These are phyloP conservation scores for Agrochola lychnidis DNA, from an alignment of 2,888 invertebrate species.

Conservation along the genomic window DNA sequence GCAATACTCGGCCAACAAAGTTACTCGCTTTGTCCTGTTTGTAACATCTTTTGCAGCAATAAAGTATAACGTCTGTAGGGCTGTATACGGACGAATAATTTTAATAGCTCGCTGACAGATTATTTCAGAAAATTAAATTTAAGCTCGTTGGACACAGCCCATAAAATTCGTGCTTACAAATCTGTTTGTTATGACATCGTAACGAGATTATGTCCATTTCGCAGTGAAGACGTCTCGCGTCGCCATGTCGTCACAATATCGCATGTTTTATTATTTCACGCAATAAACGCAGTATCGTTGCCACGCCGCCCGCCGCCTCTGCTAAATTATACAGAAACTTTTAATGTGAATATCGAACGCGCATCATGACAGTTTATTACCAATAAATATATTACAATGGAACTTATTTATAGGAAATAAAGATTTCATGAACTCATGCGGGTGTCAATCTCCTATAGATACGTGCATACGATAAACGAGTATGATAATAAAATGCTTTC, in stretches of 20 bases:
- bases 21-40: constrained; percentile 63
- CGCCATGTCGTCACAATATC: constrained; percentile 85
- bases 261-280: constrained; percentile 88
- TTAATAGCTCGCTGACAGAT: constrained; percentile 89
- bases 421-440: constrained; percentile 80
- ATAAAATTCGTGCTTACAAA: constrained; percentile 91
- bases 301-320: constrained; percentile 67
- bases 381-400: constrained; percentile 83
- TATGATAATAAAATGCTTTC: constrained; percentile 59
- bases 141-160: constrained; percentile 90
- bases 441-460: constrained; percentile 75
- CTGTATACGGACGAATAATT: constrained; percentile 87
- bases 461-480: constrained; percentile 66
- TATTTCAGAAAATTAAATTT: constrained; percentile 91
- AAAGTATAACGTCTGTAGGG: constrained; percentile 78
- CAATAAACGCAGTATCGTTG: constrained; percentile 79
- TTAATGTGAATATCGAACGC: constrained; percentile 81
- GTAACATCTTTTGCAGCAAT: constrained; percentile 73
- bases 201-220: constrained; percentile 90
- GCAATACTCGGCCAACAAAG: constrained; percentile 63
- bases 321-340: constrained; percentile 83
- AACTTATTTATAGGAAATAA: constrained; percentile 78
- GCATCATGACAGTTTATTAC: constrained; percentile 80
- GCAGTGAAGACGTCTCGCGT: constrained; percentile 86
- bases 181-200: constrained; percentile 91